Evolutionary conservation across 1,140 invertebrate genomes (phyloP).

Genomic region (Oncopeltus fasciatus): DNA sequence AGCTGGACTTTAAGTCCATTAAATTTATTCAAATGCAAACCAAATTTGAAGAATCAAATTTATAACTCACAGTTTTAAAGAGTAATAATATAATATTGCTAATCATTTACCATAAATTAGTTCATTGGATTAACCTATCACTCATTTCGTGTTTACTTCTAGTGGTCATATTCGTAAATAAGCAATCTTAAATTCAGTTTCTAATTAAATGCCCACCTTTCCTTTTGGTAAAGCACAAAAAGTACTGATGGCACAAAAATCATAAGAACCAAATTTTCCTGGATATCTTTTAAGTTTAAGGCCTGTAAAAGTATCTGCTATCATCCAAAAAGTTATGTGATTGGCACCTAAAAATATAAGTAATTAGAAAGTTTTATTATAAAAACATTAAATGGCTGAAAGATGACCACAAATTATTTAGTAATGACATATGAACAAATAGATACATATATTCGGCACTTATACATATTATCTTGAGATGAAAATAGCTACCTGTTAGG

Average conservation of each 20-base stretch:
- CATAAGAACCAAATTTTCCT: conserved; percentile 77
- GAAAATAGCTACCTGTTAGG: too few species aligned
- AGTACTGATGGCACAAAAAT: conserved; percentile 74
- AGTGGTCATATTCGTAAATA: too few species aligned
- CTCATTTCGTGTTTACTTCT: background rate
- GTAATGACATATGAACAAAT: too few species aligned
- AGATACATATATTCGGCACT: too few species aligned
- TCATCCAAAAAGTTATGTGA: conserved; percentile 89
- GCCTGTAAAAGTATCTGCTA: conserved; percentile 76
- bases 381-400: too few species aligned
- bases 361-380: too few species aligned
- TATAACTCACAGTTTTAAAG: background rate
- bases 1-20: too few species aligned
- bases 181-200: too few species aligned
- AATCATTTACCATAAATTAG: background rate
- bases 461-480: too few species aligned
- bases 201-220: conserved; percentile 40
- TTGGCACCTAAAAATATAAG: conserved; percentile 36
- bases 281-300: conserved; percentile 72
- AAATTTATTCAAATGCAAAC: too few species aligned
- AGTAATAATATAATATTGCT: background rate
- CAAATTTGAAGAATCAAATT: too few species aligned
- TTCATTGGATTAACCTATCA: background rate
- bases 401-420: too few species aligned
- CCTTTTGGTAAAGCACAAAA: conserved; percentile 72